Conservation (phyloP, 2,113 vertebrate species). For the Psophia crepitans region DNA sequence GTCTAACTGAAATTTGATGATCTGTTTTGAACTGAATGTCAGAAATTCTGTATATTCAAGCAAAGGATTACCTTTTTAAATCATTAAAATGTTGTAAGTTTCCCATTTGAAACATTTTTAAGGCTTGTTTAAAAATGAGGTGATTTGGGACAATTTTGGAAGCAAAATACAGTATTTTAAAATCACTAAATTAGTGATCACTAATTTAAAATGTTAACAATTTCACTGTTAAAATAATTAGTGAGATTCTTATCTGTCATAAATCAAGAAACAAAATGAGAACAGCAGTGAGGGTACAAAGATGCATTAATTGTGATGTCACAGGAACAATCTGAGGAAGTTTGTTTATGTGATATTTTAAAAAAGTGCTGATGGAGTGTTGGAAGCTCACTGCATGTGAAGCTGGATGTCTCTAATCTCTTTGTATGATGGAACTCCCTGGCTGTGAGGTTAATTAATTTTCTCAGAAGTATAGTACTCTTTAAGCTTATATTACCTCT, state of each 20-base stretch:
- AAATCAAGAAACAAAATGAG: not conserved
- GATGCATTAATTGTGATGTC: not conserved
- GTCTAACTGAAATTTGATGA: not conserved
- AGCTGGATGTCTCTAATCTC: not conserved
- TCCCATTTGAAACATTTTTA: not conserved
- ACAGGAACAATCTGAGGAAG: not conserved
- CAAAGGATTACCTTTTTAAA: not conserved
- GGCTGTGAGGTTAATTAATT: slow-evolving; percentile 28
- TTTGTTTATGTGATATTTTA: not conserved
- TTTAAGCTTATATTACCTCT: not conserved
- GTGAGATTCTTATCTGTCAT: not conserved
- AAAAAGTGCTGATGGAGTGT: not conserved
- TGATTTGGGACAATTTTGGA: not conserved
- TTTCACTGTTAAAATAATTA: not conserved
- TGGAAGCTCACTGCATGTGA: not conserved
- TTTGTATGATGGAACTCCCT: not conserved
- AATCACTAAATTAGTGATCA: too few relatives aligned
- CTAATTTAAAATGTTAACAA: not conserved
- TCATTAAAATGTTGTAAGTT: not conserved
- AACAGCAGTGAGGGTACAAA: accelerated
- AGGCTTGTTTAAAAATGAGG: not conserved
- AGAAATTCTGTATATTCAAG: not conserved
- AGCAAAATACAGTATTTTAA: not conserved
- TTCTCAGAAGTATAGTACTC: not conserved
- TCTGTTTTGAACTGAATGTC: not conserved